Evolutionary conservation across 2,888 invertebrate species (phyloP).

Genomic region (Zygothrica quintamaculata): DNA sequence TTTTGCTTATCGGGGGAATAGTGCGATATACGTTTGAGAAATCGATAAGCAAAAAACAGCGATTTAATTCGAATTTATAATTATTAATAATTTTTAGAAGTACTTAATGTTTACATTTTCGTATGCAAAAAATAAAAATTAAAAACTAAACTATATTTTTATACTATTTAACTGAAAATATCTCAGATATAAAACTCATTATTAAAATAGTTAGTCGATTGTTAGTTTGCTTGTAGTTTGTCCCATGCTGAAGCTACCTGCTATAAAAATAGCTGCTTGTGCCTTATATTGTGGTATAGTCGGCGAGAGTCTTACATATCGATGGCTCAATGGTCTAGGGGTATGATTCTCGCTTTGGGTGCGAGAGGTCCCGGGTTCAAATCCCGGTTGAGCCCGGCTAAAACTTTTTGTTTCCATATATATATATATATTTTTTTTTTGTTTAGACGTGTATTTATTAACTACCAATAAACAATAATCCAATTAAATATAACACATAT

Average conservation of each 20-base stretch:
- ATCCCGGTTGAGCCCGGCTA: constrained; percentile 83
- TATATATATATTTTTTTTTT: background rate
- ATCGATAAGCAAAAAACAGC: background rate
- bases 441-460: background rate
- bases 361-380: constrained; percentile 85
- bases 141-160: background rate
- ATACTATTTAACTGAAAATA: background rate
- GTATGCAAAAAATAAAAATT: background rate
- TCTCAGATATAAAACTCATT: too few relatives aligned
- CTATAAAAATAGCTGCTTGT: background rate
- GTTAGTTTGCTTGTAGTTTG: too few relatives aligned
- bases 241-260: constrained; percentile 18
- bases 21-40: constrained; percentile 6
- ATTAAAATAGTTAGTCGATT: too few relatives aligned
- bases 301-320: background rate
- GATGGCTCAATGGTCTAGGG: constrained; percentile 84
- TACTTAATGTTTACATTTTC: background rate
- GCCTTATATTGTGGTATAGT: background rate
- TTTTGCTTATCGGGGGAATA: constrained; percentile 5
- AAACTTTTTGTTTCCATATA: constrained; percentile 6
- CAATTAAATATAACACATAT: too few relatives aligned
- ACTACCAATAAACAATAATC: too few relatives aligned
- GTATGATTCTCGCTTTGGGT: constrained; percentile 85
- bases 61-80: background rate
- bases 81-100: too few relatives aligned